Evolutionary conservation across 2,888 invertebrate species (phyloP).

Genomic region (Bugulina stolonifera): DNA sequence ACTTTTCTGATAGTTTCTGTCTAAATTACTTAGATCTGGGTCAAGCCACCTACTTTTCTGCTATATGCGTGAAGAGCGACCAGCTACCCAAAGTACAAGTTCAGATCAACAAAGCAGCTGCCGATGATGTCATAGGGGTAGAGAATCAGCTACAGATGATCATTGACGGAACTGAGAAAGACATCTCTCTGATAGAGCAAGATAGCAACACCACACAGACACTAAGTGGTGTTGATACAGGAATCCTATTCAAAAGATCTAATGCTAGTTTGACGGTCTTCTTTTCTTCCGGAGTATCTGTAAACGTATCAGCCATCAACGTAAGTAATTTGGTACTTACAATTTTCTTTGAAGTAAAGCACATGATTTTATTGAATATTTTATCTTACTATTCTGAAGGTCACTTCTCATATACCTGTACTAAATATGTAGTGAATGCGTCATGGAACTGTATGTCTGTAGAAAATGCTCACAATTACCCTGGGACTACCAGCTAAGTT

Average conservation of each 20-base stretch:
- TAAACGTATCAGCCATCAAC: neutral
- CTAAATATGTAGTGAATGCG: too few species aligned
- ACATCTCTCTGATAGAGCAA: constrained; percentile 3
- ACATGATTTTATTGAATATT: too few species aligned
- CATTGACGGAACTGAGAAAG: neutral
- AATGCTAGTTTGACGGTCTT: neutral
- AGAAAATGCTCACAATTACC: constrained; percentile 9
- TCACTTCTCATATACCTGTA: too few species aligned
- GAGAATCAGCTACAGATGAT: constrained; percentile 1
- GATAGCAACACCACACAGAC: neutral
- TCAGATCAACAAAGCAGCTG: constrained; percentile 6
- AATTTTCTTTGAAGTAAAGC: too few species aligned
- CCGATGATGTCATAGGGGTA: neutral
- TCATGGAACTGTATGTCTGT: too few species aligned
- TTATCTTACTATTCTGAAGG: too few species aligned
- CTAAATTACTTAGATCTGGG: constrained; percentile 5
- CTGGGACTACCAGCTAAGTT: neutral
- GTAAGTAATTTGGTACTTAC: too few species aligned
- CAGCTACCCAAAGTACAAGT: constrained; percentile 1
- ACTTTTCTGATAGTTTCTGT: too few species aligned
- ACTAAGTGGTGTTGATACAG: neutral
- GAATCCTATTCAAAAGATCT: neutral
- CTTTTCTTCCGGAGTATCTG: neutral
- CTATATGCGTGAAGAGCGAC: neutral
- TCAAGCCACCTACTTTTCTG: constrained; percentile 20